Evolutionary conservation across 2,888 invertebrate species (phyloP).

Genomic region (Sinopyrophorus schimmeli): DNA sequence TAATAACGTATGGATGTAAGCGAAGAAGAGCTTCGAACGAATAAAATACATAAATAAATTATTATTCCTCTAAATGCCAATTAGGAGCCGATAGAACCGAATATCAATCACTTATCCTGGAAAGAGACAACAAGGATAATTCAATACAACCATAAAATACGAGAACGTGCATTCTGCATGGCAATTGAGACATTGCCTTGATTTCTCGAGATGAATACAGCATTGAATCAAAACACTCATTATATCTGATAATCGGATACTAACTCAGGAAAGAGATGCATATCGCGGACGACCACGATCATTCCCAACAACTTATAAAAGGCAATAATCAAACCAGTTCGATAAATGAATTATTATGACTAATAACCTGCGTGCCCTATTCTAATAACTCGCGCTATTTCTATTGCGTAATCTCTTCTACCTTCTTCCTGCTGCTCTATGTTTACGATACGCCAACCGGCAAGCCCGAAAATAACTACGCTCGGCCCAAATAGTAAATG

Average conservation of each 20-base stretch:
- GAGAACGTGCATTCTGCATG: conserved; percentile 20
- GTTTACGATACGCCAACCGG: too few relatives aligned
- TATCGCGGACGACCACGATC: conserved; percentile 44
- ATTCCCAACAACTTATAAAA: conserved; percentile 47
- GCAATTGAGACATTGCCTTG: conserved; percentile 49
- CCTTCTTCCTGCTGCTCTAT: too few relatives aligned
- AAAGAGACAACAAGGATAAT: neutral
- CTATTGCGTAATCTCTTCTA: too few relatives aligned
- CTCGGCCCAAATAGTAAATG: too few relatives aligned
- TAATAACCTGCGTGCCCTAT: conserved; percentile 36
- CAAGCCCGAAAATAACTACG: too few relatives aligned
- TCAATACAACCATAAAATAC: conserved; percentile 16
- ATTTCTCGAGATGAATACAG: conserved; percentile 45
- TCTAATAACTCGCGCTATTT: conserved; percentile 34
- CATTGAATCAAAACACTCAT: conserved; percentile 52
- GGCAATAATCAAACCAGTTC: conserved; percentile 45
- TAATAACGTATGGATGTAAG: too few relatives aligned
- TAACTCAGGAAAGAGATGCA: conserved; percentile 40
- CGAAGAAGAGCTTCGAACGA: too few relatives aligned
- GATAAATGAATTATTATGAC: conserved; percentile 39
- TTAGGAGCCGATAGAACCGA: neutral
- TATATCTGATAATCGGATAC: conserved; percentile 40
- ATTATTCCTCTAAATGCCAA: neutral
- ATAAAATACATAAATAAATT: too few relatives aligned
- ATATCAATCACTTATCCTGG: conserved; percentile 8